These are phyloP conservation scores for Trogon surrucura DNA, from an alignment of 2,113 vertebrate species.

Conservation along the genomic window DNA sequence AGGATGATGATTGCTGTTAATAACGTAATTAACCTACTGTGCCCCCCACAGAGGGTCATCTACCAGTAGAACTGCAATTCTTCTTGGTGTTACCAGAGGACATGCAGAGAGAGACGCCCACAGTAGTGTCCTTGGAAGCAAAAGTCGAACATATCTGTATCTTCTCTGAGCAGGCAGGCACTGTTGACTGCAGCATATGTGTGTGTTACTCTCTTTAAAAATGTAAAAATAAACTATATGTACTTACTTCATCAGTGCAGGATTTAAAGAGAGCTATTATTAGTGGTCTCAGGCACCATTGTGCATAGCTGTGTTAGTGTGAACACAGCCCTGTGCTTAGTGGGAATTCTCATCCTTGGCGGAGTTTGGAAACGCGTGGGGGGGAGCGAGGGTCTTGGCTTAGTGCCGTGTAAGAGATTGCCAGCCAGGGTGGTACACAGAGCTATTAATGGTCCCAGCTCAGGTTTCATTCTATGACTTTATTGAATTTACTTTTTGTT, in stretches of 20 bases:
- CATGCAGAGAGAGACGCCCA: neutral
- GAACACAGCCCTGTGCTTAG: constrained; percentile 2
- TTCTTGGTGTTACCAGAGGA: constrained; percentile 19
- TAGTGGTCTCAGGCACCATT: constrained; percentile 41
- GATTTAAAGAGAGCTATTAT: constrained; percentile 64
- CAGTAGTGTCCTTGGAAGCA: neutral
- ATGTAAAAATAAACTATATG: constrained; percentile 57
- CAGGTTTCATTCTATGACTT: neutral
- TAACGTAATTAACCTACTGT: constrained; percentile 7
- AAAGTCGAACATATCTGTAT: neutral
- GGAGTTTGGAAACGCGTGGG: neutral
- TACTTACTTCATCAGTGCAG: constrained; percentile 59
- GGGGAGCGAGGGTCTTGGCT: neutral
- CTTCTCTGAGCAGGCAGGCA: constrained; percentile 41
- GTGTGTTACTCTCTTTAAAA: constrained; percentile 54
- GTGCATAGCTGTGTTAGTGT: constrained; percentile 24
- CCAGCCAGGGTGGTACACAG: neutral
- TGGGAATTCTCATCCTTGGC: constrained; percentile 39
- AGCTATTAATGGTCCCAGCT: neutral
- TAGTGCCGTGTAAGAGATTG: neutral
- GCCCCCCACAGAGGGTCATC: neutral
- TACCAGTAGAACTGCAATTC: constrained; percentile 2
- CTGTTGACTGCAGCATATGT: constrained; percentile 48
- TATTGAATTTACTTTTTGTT: neutral
- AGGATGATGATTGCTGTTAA: neutral